These are phyloP conservation scores for Macrotis lagotis DNA, from an alignment of 2,113 vertebrate species.

Conservation along the genomic window DNA sequence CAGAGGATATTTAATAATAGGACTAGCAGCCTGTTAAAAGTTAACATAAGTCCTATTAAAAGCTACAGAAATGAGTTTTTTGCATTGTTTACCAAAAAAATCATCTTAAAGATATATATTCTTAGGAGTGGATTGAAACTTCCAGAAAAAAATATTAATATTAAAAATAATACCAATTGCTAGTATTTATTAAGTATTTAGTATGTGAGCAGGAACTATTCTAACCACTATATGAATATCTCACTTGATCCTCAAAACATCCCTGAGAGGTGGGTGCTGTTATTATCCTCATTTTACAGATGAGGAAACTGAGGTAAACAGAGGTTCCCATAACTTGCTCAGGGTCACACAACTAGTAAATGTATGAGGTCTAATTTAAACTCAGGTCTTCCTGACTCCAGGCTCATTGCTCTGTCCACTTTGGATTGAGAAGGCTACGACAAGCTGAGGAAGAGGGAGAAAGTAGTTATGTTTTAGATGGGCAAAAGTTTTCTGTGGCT, in stretches of 20 bases:
- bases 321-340: not conserved
- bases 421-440: not conserved
- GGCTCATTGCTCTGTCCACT: not conserved
- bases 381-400: not conserved
- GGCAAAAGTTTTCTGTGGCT: not conserved
- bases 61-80: not conserved
- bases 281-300: not conserved
- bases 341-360: not conserved
- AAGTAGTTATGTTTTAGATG: accelerated
- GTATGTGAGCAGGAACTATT: not conserved
- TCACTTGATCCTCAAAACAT: not conserved
- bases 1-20: not conserved
- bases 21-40: not conserved
- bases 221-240: not conserved
- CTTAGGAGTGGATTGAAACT: not conserved
- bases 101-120: not conserved
- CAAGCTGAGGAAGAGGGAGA: no score
- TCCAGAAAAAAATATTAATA: not conserved
- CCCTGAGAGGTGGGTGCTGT: not conserved
- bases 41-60: not conserved
- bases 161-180: not conserved
- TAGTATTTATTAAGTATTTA: not conserved
- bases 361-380: not conserved
- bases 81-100: not conserved
- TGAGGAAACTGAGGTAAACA: not conserved